Conservation (phyloP, 2,797 vertebrate species). For the Nyctibius grandis region DNA sequence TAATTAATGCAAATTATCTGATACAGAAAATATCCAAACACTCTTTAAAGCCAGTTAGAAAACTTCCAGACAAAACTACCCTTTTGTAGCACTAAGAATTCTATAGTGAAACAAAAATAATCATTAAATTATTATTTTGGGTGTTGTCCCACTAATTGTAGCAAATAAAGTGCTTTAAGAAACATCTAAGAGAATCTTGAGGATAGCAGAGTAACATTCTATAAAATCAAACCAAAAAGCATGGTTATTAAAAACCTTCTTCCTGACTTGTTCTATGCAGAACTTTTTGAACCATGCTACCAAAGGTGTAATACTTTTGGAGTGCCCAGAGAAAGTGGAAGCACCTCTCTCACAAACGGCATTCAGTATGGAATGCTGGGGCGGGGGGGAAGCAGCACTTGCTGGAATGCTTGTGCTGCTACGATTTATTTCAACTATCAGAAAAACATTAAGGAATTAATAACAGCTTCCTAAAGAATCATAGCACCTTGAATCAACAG, state of each 20-base stretch:
- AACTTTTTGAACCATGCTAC: neutral
- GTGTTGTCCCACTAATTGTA: neutral
- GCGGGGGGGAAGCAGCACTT: no score
- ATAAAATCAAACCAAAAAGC: neutral
- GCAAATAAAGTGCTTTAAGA: neutral
- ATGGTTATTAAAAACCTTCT: neutral
- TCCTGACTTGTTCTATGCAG: neutral
- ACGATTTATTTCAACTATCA: neutral
- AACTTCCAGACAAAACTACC: neutral
- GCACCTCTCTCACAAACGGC: neutral
- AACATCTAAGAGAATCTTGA: neutral
- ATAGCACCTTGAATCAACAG: neutral
- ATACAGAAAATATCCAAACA: neutral
- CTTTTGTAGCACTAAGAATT: neutral
- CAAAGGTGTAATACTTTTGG: neutral
- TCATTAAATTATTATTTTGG: neutral
- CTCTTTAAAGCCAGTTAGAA: neutral
- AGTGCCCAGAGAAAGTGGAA: neutral
- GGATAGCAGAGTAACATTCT: neutral
- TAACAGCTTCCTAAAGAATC: neutral
- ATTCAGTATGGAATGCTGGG: neutral
- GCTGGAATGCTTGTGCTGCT: neutral
- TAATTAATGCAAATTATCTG: neutral
- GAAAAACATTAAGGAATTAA: neutral
- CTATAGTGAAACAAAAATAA: neutral